A percentile compares a stretch with the other conserved stretches of the same genome.
phyloP scores from a whole-genome alignment of 2,888 invertebrate genomes.

The Tipula vernalis region DNA sequence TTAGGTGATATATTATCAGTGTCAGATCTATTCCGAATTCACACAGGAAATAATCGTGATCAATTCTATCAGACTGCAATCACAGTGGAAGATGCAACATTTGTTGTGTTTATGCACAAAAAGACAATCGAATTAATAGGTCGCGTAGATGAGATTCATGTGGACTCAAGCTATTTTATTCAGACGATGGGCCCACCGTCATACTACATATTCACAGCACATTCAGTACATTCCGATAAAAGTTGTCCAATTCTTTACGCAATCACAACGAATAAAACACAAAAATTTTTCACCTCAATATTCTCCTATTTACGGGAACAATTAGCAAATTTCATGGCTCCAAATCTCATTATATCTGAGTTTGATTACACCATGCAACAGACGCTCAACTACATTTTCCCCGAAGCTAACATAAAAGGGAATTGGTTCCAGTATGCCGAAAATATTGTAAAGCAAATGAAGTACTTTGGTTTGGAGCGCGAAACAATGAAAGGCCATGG shows the following conservation, averaged over 20 bases:
- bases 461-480: constrained; percentile 18
- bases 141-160: constrained; percentile 21
- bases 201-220: constrained; percentile 21
- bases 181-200: constrained; percentile 18
- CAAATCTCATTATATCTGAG: constrained; percentile 21
- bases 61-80: constrained; percentile 22
- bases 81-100: constrained; percentile 17
- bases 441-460: constrained; percentile 20
- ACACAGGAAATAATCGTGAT: constrained; percentile 21
- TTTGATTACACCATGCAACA: constrained; percentile 21
- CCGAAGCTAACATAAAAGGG: constrained; percentile 22
- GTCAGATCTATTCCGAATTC: constrained; percentile 20
- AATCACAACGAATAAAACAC: constrained; percentile 20
- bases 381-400: constrained; percentile 19
- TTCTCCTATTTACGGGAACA: constrained; percentile 22
- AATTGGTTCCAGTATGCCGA: constrained; percentile 23
- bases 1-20: constrained; percentile 20
- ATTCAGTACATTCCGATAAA: constrained; percentile 21
- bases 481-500: constrained; percentile 21
- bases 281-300: constrained; percentile 19
- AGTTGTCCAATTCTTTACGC: constrained; percentile 21
- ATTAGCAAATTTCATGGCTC: constrained; percentile 17
- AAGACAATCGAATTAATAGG: constrained; percentile 20
- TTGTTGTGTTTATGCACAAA: constrained; percentile 22
- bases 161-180: constrained; percentile 21